Evolutionary conservation across 2,113 vertebrate species (phyloP).

Genomic region (Athene noctua): DNA sequence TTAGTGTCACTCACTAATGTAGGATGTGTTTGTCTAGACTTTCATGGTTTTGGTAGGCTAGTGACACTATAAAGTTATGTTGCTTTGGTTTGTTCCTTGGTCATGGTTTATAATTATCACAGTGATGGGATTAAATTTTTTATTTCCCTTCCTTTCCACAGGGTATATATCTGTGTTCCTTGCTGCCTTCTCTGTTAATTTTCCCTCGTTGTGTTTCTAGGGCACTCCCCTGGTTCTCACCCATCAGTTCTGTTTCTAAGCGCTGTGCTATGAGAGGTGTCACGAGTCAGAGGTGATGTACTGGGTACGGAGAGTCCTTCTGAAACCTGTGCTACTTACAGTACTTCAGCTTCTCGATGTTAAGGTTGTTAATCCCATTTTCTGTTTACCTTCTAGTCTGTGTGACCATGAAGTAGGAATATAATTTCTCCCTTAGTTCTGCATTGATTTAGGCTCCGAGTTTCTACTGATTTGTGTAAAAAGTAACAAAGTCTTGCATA

Average conservation of each 20-base stretch:
- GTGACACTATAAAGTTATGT: accelerated
- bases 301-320: not conserved
- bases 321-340: not conserved
- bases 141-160: not conserved
- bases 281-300: not conserved
- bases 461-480: not conserved
- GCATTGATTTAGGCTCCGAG: not conserved
- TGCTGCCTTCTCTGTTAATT: not conserved
- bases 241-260: not conserved
- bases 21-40: not conserved
- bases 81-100: not conserved
- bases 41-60: not conserved
- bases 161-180: not conserved
- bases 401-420: not conserved
- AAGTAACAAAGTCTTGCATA: constrained; percentile 13
- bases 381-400: not conserved
- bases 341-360: not conserved
- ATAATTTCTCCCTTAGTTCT: not conserved
- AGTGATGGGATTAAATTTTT: not conserved
- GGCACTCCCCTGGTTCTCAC: not conserved
- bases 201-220: not conserved
- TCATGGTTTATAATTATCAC: not conserved
- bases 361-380: not conserved
- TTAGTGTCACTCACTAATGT: accelerated
- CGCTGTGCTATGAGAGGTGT: not conserved